These are phyloP conservation scores for Puffinus mauretanicus DNA, from an alignment of 2,113 vertebrate species.

Conservation along the genomic window DNA sequence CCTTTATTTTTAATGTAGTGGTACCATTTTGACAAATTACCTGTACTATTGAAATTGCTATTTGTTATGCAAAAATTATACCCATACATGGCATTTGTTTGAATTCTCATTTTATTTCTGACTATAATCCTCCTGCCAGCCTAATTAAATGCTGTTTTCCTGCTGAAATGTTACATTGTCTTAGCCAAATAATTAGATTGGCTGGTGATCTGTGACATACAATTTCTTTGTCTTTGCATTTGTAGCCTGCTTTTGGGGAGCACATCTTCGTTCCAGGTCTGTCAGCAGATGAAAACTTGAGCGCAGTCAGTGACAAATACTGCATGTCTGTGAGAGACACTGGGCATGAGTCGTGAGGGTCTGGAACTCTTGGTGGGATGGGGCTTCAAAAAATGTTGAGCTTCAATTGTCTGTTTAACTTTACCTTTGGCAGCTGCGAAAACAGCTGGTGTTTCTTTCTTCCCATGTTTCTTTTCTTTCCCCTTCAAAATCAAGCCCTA, in stretches of 20 bases:
- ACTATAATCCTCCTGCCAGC: background rate
- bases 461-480: background rate
- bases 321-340: background rate
- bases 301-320: background rate
- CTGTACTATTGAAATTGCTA: background rate
- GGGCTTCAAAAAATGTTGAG: background rate
- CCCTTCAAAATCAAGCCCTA: background rate
- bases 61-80: background rate
- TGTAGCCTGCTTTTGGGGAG: background rate
- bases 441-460: background rate
- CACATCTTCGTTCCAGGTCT: background rate
- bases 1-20: background rate
- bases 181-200: background rate
- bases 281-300: background rate
- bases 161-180: background rate
- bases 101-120: background rate
- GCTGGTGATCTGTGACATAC: background rate
- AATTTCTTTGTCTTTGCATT: background rate
- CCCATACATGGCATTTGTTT: background rate
- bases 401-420: background rate
- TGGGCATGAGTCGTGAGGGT: background rate
- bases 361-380: background rate
- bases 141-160: constrained; percentile 24
- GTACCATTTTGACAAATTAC: background rate
- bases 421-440: background rate